phyloP scores from a whole-genome alignment of 2,113 vertebrate genomes.

The Garra rufa region DNA sequence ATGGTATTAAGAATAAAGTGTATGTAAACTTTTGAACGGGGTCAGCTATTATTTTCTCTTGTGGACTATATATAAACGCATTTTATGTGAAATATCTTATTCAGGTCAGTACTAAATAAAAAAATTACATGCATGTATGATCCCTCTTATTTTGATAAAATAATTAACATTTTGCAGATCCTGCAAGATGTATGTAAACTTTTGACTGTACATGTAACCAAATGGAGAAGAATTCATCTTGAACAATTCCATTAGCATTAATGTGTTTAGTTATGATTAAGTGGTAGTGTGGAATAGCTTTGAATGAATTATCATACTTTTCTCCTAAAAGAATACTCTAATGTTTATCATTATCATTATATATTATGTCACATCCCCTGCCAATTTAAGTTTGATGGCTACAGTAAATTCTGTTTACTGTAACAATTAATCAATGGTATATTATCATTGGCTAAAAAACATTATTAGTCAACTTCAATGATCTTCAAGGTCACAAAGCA shows the following conservation, averaged over 20 bases:
- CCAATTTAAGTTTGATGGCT: not conserved
- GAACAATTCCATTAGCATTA: not conserved
- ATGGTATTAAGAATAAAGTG: too few relatives aligned
- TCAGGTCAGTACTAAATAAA: too few relatives aligned
- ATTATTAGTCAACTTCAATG: slow-evolving; percentile 6
- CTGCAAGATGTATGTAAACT: too few relatives aligned
- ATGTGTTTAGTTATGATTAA: not conserved
- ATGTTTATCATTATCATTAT: not conserved
- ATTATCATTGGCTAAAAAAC: slow-evolving; percentile 15
- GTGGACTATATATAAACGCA: too few relatives aligned
- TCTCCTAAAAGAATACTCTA: not conserved
- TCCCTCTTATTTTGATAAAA: too few relatives aligned
- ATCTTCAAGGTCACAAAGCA: slow-evolving; percentile 32
- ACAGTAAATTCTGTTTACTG: not conserved
- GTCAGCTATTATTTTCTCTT: too few relatives aligned
- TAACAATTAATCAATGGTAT: not conserved
- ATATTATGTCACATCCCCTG: not conserved
- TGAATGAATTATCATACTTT: not conserved
- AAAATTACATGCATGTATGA: too few relatives aligned
- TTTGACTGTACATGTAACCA: not conserved
- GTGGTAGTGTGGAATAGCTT: not conserved
- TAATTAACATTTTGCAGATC: too few relatives aligned
- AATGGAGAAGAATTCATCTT: not conserved
- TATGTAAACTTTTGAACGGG: too few relatives aligned
- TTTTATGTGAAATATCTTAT: too few relatives aligned